Evolutionary conservation across 1,140 invertebrate genomes (phyloP).

Genomic region (Orius insidiosus): DNA sequence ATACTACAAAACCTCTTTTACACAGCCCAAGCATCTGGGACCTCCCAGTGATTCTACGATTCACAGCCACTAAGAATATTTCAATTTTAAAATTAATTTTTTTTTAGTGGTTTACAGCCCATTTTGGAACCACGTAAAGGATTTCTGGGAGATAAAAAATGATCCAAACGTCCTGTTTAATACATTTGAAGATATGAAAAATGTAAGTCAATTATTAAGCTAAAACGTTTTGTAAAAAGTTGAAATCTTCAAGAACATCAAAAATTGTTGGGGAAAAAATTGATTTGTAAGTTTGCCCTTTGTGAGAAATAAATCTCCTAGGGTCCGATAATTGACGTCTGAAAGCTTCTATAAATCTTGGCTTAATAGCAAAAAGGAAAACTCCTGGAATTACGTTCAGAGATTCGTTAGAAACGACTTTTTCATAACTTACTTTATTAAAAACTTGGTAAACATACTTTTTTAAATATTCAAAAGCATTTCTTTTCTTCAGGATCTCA

Average conservation of each 20-base stretch:
- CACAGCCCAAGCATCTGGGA: too few species aligned
- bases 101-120: conserved; percentile 22
- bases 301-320: too few species aligned
- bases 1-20: not conserved
- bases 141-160: conserved; percentile 27
- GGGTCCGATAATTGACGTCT: not conserved
- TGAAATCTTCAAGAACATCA: not conserved
- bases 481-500: conserved; percentile 30
- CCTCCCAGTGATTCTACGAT: too few species aligned
- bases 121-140: conserved; percentile 24
- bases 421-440: not conserved
- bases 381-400: not conserved
- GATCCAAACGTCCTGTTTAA: conserved; percentile 31
- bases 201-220: too few species aligned
- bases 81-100: too few species aligned
- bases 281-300: too few species aligned
- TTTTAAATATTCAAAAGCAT: conserved; percentile 1
- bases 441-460: not conserved
- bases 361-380: not conserved
- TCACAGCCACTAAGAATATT: too few species aligned
- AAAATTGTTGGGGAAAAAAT: not conserved
- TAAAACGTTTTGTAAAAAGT: too few species aligned
- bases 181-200: conserved; percentile 33
- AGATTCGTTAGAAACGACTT: not conserved
- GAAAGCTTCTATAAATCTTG: not conserved